A percentile compares a stretch with the other conserved stretches of the same genome.
Evolutionary conservation across 2,113 vertebrate species (phyloP).

Genomic region (Emydura subglobosa): DNA sequence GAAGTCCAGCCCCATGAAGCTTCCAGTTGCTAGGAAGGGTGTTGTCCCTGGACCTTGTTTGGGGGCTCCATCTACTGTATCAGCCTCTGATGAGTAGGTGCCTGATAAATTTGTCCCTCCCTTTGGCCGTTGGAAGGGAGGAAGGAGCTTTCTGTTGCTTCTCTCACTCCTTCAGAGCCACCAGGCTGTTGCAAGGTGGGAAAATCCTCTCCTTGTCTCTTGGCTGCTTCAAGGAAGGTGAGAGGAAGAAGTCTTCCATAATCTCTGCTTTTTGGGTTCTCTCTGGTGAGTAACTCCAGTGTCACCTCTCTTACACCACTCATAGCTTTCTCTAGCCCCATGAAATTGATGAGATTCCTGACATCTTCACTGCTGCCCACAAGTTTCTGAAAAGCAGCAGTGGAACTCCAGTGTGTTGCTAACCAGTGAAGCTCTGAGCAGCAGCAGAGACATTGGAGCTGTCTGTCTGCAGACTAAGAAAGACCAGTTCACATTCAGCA

Average conservation of each 20-base stretch:
- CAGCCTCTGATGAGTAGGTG: neutral
- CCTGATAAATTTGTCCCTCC: neutral
- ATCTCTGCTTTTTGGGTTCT: neutral
- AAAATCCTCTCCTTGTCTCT: neutral
- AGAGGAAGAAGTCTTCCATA: neutral
- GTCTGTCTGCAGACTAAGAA: neutral
- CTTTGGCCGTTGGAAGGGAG: neutral
- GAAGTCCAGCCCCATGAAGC: neutral
- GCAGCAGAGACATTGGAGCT: neutral
- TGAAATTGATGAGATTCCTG: neutral
- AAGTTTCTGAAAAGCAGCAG: neutral
- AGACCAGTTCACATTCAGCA: neutral
- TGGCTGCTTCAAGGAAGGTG: neutral
- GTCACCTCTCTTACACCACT: neutral
- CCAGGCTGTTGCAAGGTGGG: neutral
- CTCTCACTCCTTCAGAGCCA: neutral
- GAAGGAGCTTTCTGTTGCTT: neutral
- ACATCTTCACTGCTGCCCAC: neutral
- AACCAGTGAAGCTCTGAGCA: neutral
- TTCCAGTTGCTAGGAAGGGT: neutral
- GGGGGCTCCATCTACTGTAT: neutral
- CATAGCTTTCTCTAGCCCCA: neutral
- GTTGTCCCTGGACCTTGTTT: neutral
- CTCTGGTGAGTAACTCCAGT: neutral
- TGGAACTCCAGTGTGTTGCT: neutral